These are phyloP conservation scores for Embidobia sp. DNA, from an alignment of 2,888 invertebrate genomes.

Conservation along the genomic window DNA sequence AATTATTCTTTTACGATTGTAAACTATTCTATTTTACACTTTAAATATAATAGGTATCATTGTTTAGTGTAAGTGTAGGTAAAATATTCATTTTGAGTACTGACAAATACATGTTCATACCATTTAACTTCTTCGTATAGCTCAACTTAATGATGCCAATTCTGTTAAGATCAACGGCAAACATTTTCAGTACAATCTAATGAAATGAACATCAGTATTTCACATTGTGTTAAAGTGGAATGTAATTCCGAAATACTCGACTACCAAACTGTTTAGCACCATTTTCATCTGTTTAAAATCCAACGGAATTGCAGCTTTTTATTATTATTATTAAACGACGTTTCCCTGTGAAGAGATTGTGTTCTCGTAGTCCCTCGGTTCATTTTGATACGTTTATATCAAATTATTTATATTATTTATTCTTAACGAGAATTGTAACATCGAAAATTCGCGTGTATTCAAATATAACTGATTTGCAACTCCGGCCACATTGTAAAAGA, in stretches of 20 bases:
- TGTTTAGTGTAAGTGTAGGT: slow-evolving; percentile 21
- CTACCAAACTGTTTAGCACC: no score
- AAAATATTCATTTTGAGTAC: slow-evolving; percentile 22
- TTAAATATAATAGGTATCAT: slow-evolving; percentile 9
- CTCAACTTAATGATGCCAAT: slow-evolving; percentile 11
- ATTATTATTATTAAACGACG: neutral
- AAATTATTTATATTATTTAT: slow-evolving; percentile 65
- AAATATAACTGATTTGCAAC: slow-evolving; percentile 26
- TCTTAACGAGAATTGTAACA: slow-evolving; percentile 44
- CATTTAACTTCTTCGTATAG: slow-evolving; percentile 20
- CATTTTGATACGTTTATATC: slow-evolving; percentile 37
- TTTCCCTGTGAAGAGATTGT: neutral
- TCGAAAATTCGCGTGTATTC: slow-evolving; percentile 41
- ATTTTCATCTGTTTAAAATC: no score
- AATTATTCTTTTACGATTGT: slow-evolving; percentile 2
- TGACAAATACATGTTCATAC: slow-evolving; percentile 1
- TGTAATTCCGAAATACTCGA: no score
- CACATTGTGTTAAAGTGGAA: no score
- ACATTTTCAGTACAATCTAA: neutral
- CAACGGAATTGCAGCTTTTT: no score
- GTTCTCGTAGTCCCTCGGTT: slow-evolving; percentile 56
- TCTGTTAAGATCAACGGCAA: neutral
- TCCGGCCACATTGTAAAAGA: slow-evolving; percentile 34
- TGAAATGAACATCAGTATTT: neutral
- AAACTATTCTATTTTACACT: slow-evolving; percentile 17